Evolutionary conservation across 2,888 invertebrate species (phyloP), one percentile per base, ranked within the genome.

Genomic region (Arenicola marina): DNA sequence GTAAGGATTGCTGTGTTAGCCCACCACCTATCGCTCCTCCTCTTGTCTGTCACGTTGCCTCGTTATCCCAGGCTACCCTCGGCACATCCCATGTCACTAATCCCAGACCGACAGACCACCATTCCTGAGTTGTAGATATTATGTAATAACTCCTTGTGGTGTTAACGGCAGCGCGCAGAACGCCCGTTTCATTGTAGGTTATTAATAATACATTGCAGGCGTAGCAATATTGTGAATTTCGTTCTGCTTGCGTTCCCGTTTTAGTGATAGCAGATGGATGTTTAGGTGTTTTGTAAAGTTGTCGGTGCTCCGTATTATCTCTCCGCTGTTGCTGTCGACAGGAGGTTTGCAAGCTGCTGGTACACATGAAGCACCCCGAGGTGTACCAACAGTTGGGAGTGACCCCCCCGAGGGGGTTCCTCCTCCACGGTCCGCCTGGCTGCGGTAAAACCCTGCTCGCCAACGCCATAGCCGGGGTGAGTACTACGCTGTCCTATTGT

Each of bases 351-450:
- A 53, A 53, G 53, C 32, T 53, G 53, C 53, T 53, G 28, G 53
- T 53, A 11, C 53, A 53, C 24, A 53, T 53, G 53, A 53, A 53
- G 24, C 53, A 94, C 77, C 93, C 95, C 1, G 92, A 94, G 82
- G 89, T 95, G n/a, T 95, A 93, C 82, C 86, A 87, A 63, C 87
- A 89, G 71, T 86, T 96, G 67, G 95, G 95, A 1, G 89, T 94
- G 58, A 89, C 91, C 68, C 92, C 95, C 44, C 93, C 95, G 0
- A 87, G 93, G 77, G 97, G 96, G 31, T 90, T 97, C 75, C 84
- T 99, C 56, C 85, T 98, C 53, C 95, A 97, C 82, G 98, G 98
- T 0, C 97, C 98, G 0, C 94, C 97, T 0, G 98, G 98, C 0
- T 94, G 95, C 80, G 97, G 98, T 7, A 87, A 87, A 76, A 85